Evolutionary conservation across 2,888 invertebrate species (phyloP).

Genomic region (Cerastoderma edule): DNA sequence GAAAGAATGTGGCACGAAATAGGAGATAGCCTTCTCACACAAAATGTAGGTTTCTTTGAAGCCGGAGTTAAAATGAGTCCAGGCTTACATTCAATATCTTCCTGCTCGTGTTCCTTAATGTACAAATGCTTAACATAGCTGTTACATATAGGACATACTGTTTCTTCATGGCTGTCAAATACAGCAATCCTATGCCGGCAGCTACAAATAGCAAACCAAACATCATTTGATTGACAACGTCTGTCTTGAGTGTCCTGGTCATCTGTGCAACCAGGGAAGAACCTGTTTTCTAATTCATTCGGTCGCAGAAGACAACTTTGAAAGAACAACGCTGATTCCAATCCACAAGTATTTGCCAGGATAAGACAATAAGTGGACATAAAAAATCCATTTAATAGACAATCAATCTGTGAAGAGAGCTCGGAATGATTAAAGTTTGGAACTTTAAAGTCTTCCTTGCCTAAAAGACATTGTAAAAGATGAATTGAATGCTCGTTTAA

Average conservation of each 20-base stretch:
- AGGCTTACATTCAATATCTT: no score
- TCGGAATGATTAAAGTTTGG: constrained; percentile 22
- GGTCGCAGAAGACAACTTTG: constrained; percentile 19
- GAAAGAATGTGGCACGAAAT: constrained; percentile 19
- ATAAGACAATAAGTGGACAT: constrained; percentile 9
- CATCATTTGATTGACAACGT: background rate
- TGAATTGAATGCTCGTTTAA: background rate
- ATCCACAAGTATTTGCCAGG: background rate
- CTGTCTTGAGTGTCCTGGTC: background rate
- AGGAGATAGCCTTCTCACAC: constrained; percentile 28
- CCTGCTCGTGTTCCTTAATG: no score
- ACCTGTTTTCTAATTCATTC: background rate
- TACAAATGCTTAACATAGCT: background rate
- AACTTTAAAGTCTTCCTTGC: constrained; percentile 34
- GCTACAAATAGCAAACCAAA: background rate
- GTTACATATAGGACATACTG: background rate
- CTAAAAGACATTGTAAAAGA: constrained; percentile 34
- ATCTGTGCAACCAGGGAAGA: constrained; percentile 29
- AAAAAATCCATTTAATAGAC: constrained; percentile 21
- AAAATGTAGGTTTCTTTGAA: background rate
- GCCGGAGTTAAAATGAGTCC: no score
- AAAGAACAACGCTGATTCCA: background rate
- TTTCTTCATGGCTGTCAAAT: background rate
- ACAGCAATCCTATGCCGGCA: constrained; percentile 5
- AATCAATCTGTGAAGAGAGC: constrained; percentile 21